Base-by-base conservation (phyloP, 2,113 vertebrate genomes). In the Gasterosteus aculeatus region DNA sequence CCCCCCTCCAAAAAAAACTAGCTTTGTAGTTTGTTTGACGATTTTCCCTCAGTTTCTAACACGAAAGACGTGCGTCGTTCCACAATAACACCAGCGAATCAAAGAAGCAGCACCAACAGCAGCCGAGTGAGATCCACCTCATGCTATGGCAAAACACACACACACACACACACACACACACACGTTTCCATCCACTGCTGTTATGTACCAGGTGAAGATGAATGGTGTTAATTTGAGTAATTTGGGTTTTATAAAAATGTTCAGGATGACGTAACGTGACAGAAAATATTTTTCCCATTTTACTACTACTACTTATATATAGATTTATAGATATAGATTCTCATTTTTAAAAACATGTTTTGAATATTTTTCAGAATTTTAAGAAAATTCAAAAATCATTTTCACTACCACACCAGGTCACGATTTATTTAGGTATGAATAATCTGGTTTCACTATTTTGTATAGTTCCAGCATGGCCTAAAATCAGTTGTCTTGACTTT, bases 141-240 rank as follows among this genome's bases (percentile, higher is more conserved):
- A 80, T 51, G 51, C 78, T 57, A 46, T 15, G 67, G 46, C 68
- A 29, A 64, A 10, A 14, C 63, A 29, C 66, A 26, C 58, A 63
- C 35, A 18, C 59, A 18, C 62, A 75, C 78, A 77, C 65, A 85
- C 75, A 29, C 35, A 56, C 47, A 39, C 33, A 38, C 57, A 38
- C 57, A 19, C 58, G 26, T 16, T 57, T 31, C 29, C 54, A 57
- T 16, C 54, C 26, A 7, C 26, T 6, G 15, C 14, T 29, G 5
- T 29, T 8, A 57, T 15, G 26, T 31, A 26, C 15, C 16, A 31
- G 7, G 22, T 56, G 42, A 44, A 12, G 42, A 14, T 3, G 7
- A 7, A 6, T 38, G 35, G 6, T 38, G 35, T 38, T 33, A 38
- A 38, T 38, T 7, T 38, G 35, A 7, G 35, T 38, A 7, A 33